A percentile compares a stretch with the other conserved stretches of the same genome.
Conservation (phyloP, 1,140 invertebrate genomes). For the Drosophila serrata region DNA sequence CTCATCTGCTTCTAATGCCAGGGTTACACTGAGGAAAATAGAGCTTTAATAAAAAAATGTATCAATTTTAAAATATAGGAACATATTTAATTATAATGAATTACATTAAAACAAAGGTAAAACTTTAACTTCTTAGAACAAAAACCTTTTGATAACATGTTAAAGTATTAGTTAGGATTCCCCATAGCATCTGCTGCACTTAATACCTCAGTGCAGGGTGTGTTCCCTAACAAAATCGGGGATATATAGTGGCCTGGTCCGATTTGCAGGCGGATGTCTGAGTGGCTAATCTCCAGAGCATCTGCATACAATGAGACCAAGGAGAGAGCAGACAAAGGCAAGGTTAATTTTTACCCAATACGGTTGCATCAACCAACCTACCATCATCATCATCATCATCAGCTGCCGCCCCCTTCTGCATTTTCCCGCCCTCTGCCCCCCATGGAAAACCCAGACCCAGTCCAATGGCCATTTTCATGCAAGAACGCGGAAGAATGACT, state of each 20-base stretch:
- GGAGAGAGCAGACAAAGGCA: slow-evolving; percentile 44
- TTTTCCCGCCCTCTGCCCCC: slow-evolving; percentile 3
- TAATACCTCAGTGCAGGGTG: slow-evolving; percentile 11
- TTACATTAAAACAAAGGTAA: neutral
- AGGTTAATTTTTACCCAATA: slow-evolving; percentile 76
- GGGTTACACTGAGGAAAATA: slow-evolving; percentile 1
- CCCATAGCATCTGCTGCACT: neutral
- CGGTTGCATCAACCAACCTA: slow-evolving; percentile 35
- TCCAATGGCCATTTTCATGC: slow-evolving; percentile 75
- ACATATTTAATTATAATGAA: neutral
- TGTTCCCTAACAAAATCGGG: slow-evolving; percentile 20
- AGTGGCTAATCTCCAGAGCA: slow-evolving; percentile 45
- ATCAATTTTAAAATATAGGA: neutral
- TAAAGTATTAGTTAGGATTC: neutral
- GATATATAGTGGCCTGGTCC: slow-evolving; percentile 16
- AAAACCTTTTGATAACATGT: neutral
- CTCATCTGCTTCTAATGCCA: slow-evolving; percentile 38
- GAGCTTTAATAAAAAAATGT: neutral
- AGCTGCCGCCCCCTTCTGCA: slow-evolving; percentile 15
- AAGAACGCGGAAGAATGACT: slow-evolving; percentile 83
- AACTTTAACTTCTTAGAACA: no score
- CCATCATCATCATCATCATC: slow-evolving; percentile 43
- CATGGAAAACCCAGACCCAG: slow-evolving; percentile 29
- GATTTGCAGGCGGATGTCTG: slow-evolving; percentile 17
- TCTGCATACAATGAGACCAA: slow-evolving; percentile 65